phyloP scores from a whole-genome alignment of 2,888 invertebrate genomes.

The Campoplex capitator region DNA sequence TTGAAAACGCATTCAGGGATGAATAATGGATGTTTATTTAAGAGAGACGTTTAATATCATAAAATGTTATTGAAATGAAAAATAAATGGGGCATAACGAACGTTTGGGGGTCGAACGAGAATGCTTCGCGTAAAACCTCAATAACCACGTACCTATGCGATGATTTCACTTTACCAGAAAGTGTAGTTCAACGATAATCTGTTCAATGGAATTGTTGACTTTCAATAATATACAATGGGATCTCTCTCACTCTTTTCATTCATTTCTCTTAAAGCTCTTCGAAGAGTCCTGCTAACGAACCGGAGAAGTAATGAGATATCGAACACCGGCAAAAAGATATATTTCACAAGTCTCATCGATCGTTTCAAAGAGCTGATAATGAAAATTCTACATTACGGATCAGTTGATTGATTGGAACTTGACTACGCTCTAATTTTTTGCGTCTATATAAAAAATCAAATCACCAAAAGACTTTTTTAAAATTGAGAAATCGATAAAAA shows the following conservation, averaged over 20 bases:
- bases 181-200: constrained; percentile 69
- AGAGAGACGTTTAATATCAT: not conserved
- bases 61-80: not conserved
- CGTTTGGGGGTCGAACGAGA: not conserved
- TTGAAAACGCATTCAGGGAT: not conserved
- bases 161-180: constrained; percentile 3
- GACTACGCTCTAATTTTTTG: constrained; percentile 3
- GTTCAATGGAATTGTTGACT: constrained; percentile 44
- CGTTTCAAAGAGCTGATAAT: constrained; percentile 44
- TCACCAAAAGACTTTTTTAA: not conserved
- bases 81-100: not conserved
- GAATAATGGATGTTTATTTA: not conserved
- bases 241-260: constrained; percentile 20
- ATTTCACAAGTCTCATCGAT: constrained; percentile 37
- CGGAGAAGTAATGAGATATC: constrained; percentile 54
- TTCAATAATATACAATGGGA: constrained; percentile 46
- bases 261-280: constrained; percentile 51
- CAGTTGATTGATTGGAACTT: constrained; percentile 45
- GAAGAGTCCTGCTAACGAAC: constrained; percentile 58
- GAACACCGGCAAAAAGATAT: constrained; percentile 49
- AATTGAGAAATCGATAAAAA: too few species aligned
- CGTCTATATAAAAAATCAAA: constrained; percentile 20
- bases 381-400: constrained; percentile 23
- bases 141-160: not conserved
- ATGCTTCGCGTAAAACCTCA: not conserved